These are phyloP conservation scores for Ectropis crepuscularia DNA, from an alignment of 2,888 invertebrate species.

Conservation along the genomic window DNA sequence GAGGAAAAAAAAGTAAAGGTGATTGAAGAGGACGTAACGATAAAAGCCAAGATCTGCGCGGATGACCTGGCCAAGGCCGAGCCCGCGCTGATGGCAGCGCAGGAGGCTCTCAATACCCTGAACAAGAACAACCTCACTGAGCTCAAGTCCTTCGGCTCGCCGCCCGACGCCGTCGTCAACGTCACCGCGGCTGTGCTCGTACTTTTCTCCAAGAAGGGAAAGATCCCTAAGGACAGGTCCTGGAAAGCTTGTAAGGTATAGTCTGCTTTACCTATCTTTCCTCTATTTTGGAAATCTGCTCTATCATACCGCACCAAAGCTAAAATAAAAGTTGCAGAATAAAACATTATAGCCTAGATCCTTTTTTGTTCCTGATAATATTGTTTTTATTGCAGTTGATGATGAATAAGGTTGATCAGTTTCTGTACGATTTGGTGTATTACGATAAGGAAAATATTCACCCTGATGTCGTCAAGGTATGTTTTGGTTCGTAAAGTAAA, in stretches of 20 bases:
- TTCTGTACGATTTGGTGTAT: conserved; percentile 91
- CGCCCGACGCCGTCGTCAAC: conserved; percentile 94
- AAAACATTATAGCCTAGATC: too few species aligned
- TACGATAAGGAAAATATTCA: conserved; percentile 98
- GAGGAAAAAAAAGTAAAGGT: conserved; percentile 96
- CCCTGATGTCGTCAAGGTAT: conserved; percentile 93
- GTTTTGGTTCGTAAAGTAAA: neutral
- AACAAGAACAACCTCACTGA: conserved; percentile 98
- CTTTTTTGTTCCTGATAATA: neutral
- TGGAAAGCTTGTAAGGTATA: conserved; percentile 97
- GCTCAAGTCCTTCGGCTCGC: conserved; percentile 96
- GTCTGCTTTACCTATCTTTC: conserved; percentile 8
- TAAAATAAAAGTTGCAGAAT: too few species aligned
- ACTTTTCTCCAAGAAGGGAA: conserved; percentile 92
- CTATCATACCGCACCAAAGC: too few species aligned
- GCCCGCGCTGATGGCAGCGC: conserved; percentile 94
- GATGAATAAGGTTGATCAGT: conserved; percentile 96
- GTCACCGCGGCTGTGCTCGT: conserved; percentile 95
- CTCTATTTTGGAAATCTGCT: too few species aligned
- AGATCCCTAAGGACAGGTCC: conserved; percentile 95
- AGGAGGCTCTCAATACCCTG: conserved; percentile 95
- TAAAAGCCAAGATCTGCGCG: conserved; percentile 93
- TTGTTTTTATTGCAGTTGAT: conserved; percentile 75
- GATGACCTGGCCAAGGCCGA: conserved; percentile 96
- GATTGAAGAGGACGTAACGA: conserved; percentile 94